Evolutionary conservation across 2,888 invertebrate genomes (phyloP).

Genomic region (Tupiocoris notatus): DNA sequence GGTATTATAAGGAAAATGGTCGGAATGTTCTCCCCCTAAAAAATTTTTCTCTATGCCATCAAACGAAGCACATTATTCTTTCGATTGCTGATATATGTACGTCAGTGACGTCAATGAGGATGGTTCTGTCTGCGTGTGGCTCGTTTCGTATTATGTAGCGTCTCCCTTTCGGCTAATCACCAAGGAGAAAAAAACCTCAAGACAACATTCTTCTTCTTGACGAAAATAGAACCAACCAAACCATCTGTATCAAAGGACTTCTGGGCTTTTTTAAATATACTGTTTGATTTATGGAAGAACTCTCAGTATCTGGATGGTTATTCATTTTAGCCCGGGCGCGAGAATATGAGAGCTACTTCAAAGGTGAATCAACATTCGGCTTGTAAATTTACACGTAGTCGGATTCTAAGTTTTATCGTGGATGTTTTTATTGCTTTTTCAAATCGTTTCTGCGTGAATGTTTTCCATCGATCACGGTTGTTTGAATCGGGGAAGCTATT

Average conservation of each 20-base stretch:
- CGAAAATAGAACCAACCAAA: neutral
- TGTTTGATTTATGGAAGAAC: neutral
- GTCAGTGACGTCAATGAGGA: neutral
- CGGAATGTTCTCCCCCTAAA: too few species aligned
- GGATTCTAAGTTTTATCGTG: neutral
- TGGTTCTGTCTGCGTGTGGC: neutral
- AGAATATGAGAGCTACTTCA: neutral
- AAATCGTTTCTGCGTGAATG: neutral
- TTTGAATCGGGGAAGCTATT: too few species aligned
- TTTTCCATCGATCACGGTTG: too few species aligned
- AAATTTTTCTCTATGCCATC: too few species aligned
- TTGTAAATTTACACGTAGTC: neutral
- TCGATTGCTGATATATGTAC: too few species aligned
- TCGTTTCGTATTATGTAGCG: neutral
- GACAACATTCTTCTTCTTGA: neutral
- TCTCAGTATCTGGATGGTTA: neutral
- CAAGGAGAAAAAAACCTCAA: neutral
- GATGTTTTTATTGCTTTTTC: neutral
- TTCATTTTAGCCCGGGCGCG: neutral
- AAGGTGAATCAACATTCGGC: neutral
- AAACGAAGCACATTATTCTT: too few species aligned
- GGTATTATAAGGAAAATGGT: too few species aligned
- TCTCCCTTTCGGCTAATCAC: neutral
- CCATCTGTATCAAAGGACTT: neutral
- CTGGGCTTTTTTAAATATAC: neutral